phyloP scores from a whole-genome alignment of 2,888 invertebrate genomes.

The Rhingia campestris region DNA sequence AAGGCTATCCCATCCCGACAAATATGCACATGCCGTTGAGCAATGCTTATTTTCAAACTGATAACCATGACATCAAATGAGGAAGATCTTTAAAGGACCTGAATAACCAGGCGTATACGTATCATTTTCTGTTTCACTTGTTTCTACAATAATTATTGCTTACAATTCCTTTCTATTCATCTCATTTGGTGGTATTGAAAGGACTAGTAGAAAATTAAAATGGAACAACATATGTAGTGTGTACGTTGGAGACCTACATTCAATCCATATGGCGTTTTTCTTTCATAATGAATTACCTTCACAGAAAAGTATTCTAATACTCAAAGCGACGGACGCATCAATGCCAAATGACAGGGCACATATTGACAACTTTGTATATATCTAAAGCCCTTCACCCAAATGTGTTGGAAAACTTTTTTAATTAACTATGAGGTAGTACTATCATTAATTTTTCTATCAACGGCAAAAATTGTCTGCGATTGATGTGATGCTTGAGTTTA shows the following conservation, averaged over 20 bases:
- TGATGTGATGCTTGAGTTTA: conserved; percentile 44
- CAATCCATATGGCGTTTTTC: not conserved
- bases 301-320: not conserved
- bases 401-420: conserved; percentile 54
- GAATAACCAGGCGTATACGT: conserved; percentile 1
- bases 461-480: conserved; percentile 50
- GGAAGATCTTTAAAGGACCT: no score
- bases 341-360: not conserved
- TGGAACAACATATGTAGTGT: no score
- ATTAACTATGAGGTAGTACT: conserved; percentile 46
- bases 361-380: not conserved
- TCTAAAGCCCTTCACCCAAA: conserved; percentile 19
- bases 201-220: not conserved
- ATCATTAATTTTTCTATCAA: conserved; percentile 31
- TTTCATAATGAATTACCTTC: not conserved
- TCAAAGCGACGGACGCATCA: conserved; percentile 3
- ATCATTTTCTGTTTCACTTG: not conserved
- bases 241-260: no score
- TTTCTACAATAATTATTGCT: no score
- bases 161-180: no score
- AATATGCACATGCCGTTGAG: no score
- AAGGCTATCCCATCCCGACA: no score
- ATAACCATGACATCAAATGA: no score
- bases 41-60: no score
- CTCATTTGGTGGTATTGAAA: no score